These are phyloP conservation scores for Saccostrea glomerata DNA, from an alignment of 1,140 invertebrate species.

Conservation along the genomic window DNA sequence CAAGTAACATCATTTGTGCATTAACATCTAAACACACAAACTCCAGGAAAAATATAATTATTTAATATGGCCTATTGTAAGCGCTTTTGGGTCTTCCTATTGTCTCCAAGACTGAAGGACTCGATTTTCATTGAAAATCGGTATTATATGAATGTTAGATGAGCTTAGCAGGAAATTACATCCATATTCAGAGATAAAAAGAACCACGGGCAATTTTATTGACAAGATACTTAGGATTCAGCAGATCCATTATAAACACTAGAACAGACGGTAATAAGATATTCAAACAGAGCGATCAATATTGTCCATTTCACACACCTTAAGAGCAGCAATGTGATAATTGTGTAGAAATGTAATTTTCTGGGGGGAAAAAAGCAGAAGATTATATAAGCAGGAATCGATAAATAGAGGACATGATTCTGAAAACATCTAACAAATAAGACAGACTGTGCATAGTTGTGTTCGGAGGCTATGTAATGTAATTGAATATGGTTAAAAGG, in stretches of 20 bases:
- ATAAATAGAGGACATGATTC: background rate
- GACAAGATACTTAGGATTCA: too few species aligned
- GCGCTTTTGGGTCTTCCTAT: too few species aligned
- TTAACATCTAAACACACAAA: background rate
- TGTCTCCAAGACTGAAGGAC: background rate
- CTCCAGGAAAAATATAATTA: background rate
- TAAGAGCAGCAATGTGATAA: background rate
- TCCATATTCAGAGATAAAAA: background rate
- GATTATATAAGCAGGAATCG: background rate
- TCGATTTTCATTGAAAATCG: background rate
- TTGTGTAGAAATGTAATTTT: background rate
- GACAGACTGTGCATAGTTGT: too few species aligned
- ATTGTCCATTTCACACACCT: background rate
- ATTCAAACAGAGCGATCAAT: background rate
- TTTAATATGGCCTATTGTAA: background rate
- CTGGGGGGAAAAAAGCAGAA: background rate
- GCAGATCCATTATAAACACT: too few species aligned
- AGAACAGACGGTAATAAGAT: too few species aligned
- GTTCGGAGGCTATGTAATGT: too few species aligned
- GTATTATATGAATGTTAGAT: background rate
- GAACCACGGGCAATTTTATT: too few species aligned
- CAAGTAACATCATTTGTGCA: background rate
- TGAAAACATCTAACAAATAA: background rate
- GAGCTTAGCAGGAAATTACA: background rate
- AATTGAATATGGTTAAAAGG: too few species aligned